These are phyloP conservation scores for Anthoscopus minutus DNA, from an alignment of 2,113 vertebrate genomes.

Conservation along the genomic window DNA sequence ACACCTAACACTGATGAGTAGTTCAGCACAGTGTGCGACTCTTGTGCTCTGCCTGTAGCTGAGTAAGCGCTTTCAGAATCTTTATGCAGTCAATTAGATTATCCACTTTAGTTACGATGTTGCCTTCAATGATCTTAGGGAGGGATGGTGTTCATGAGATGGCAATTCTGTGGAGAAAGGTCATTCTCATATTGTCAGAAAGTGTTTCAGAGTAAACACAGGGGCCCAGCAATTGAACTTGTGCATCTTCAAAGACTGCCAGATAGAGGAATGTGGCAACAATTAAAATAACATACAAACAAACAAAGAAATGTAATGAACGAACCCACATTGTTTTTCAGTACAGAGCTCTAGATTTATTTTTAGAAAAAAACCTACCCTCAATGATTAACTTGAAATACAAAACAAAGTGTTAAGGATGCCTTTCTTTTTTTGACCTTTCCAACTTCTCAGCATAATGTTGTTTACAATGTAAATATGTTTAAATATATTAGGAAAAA, in stretches of 20 bases:
- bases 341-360: not conserved
- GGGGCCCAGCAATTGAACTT: not conserved
- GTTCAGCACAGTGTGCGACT: not conserved
- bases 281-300: not conserved
- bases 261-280: not conserved
- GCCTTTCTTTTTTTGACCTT: not conserved
- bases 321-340: not conserved
- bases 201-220: not conserved
- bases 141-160: not conserved
- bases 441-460: not conserved
- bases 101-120: not conserved
- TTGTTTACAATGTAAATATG: slow-evolving; percentile 31
- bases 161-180: not conserved
- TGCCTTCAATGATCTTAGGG: not conserved
- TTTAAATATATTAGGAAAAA: slow-evolving; percentile 34
- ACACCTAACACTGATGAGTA: not conserved
- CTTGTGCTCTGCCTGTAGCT: not conserved
- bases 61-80: not conserved
- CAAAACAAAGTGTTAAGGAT: not conserved
- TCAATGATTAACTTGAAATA: not conserved
- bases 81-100: not conserved
- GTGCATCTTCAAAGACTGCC: not conserved
- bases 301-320: not conserved
- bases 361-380: not conserved
- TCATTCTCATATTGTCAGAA: not conserved